Evolutionary conservation across 2,113 vertebrate species (phyloP).

Genomic region (Apeltes quadracus): DNA sequence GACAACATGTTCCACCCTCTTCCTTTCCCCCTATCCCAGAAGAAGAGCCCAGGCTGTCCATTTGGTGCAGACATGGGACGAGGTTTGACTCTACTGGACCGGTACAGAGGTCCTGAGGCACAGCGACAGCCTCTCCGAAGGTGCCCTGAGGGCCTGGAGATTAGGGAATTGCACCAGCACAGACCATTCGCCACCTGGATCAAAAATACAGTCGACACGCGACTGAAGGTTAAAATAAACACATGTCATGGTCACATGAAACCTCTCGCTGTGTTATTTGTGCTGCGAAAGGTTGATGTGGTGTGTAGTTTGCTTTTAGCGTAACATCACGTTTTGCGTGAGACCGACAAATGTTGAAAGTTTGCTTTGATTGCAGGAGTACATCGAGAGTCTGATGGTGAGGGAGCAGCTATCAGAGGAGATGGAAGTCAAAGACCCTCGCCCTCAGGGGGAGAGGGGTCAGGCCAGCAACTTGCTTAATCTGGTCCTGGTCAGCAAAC

Average conservation of each 20-base stretch:
- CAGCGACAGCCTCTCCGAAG: constrained; percentile 53
- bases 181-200: constrained; percentile 70
- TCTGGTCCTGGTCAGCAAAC: constrained; percentile 79
- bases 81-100: constrained; percentile 71
- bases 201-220: constrained; percentile 79
- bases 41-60: constrained; percentile 65
- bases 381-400: constrained; percentile 84
- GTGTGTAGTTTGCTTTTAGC: background rate
- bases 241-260: background rate
- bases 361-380: constrained; percentile 76
- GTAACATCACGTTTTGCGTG: background rate
- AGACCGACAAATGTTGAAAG: constrained; percentile 2
- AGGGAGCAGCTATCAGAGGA: constrained; percentile 80
- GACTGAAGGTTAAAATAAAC: constrained; percentile 82
- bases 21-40: constrained; percentile 66
- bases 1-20: background rate
- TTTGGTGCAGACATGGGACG: constrained; percentile 71
- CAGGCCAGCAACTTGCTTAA: constrained; percentile 81
- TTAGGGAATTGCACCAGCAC: constrained; percentile 86
- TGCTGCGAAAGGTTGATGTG: background rate
- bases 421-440: constrained; percentile 84
- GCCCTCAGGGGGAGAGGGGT: constrained; percentile 78
- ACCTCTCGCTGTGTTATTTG: background rate
- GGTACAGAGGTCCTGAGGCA: background rate
- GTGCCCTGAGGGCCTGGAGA: constrained; percentile 84